Conservation (phyloP, 2,113 vertebrate species). For the Ramphastos sulfuratus region DNA sequence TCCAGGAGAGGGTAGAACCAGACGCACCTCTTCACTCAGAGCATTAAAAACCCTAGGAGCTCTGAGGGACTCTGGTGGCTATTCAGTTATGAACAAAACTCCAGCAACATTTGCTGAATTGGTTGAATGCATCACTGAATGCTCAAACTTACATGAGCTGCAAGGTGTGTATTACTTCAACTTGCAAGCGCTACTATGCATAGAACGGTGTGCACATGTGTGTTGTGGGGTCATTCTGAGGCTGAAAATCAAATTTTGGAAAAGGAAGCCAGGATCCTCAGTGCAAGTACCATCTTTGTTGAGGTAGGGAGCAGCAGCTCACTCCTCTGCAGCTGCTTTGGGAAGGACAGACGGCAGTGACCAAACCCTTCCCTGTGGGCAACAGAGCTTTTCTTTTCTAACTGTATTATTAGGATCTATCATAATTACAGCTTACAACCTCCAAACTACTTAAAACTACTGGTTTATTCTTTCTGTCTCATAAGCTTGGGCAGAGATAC, state of each 20-base stretch:
- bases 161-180: neutral
- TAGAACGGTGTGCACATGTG: neutral
- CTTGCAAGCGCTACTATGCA: neutral
- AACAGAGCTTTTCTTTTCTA: neutral
- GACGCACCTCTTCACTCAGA: neutral
- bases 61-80: neutral
- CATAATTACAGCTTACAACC: neutral
- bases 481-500: neutral
- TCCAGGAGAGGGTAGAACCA: neutral
- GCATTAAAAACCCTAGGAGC: neutral
- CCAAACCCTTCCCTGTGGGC: fast-evolving
- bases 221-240: neutral
- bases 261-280: neutral
- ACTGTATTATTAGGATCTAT: neutral
- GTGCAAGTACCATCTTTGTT: fast-evolving
- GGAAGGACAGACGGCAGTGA: neutral
- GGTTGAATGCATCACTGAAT: neutral
- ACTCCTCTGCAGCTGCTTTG: neutral
- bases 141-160: neutral
- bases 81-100: neutral
- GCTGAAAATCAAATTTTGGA: neutral
- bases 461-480: neutral
- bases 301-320: neutral
- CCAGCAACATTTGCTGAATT: neutral
- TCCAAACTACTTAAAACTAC: neutral